A percentile compares a stretch with the other conserved stretches of the same genome.
phyloP scores from a whole-genome alignment of 2,113 vertebrate genomes.

The Syrrhaptes paradoxus region DNA sequence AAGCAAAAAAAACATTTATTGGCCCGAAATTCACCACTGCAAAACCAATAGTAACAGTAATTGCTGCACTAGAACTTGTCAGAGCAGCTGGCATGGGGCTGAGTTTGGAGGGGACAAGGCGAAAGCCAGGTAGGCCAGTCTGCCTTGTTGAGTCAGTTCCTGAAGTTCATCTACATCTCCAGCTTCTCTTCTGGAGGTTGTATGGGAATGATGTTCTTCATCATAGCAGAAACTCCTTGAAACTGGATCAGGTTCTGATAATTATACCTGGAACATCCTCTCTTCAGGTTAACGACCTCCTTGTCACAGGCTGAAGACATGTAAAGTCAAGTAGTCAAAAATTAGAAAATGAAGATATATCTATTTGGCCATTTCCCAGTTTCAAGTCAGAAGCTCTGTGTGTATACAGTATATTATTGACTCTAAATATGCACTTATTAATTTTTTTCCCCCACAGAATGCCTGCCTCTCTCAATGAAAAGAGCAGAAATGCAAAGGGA shows the following conservation, averaged over 20 bases:
- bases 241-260: neutral
- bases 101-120: neutral
- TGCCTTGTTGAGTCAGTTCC: neutral
- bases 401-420: neutral
- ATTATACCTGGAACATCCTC: neutral
- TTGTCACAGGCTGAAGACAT: neutral
- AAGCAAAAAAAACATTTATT: neutral
- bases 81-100: neutral
- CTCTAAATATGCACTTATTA: neutral
- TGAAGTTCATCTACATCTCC: neutral
- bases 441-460: neutral
- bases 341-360: neutral
- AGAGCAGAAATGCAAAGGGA: neutral
- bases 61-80: neutral
- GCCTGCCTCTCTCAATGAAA: neutral
- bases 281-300: neutral
- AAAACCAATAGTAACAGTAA: neutral
- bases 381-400: neutral
- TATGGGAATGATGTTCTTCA: neutral
- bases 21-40: neutral
- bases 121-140: neutral
- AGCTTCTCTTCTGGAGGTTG: neutral
- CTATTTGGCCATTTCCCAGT: neutral
- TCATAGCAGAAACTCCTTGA: neutral
- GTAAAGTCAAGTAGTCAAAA: neutral